Base-by-base conservation (phyloP, 2,888 invertebrate species). In the Phragmatobia fuliginosa region DNA sequence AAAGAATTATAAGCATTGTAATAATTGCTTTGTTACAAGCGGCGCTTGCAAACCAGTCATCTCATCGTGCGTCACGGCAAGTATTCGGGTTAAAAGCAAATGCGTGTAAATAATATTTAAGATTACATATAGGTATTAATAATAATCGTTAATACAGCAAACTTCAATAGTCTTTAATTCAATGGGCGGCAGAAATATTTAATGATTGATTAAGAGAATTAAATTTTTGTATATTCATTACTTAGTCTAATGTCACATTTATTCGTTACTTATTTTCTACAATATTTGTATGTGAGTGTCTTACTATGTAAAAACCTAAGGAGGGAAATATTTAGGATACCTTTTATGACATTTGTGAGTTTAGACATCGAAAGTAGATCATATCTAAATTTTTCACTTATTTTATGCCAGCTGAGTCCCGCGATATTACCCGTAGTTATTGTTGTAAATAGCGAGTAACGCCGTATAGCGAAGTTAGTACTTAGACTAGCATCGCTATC, bases 21-120 rank as follows among this genome's bases (percentile, higher is more conserved):
- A 49, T 49, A 78, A 74, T 76, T 78, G 72, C 77, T 28, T 56
- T 56, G 28, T 56, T 75, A 66, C 71, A 71, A 36, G 67, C 73
- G 31, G 66, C 33, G 52, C 59, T 67, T 66, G 58, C 68, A 58
- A 69, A 68, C 66, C 70, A 67, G 67, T 70, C 62, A 73, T 60
- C 10, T 21, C 33, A 3, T 38, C 38, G 49, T 49, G 62, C 74
- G 70, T 73, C 72, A 72, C 56, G 68, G 73, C 77, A 64, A 33
- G 73, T 65, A n/a, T 62, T 59, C 67, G 60, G 63, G 77, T 78
- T 85, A 85, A 80, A 70, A 74, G 76, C 75, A 75, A 80, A 77
- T 74, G 75, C 76, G 70, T 80, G 82, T 81, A 69, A 72, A 73
- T 73, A 73, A 71, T 73, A 61, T 74, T 70, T 68, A 68, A 74